Percentiles rank a stretch among this genome's conserved stretches.
phyloP scores from a whole-genome alignment of 2,888 invertebrate species.

The Gymnocheta viridis region DNA sequence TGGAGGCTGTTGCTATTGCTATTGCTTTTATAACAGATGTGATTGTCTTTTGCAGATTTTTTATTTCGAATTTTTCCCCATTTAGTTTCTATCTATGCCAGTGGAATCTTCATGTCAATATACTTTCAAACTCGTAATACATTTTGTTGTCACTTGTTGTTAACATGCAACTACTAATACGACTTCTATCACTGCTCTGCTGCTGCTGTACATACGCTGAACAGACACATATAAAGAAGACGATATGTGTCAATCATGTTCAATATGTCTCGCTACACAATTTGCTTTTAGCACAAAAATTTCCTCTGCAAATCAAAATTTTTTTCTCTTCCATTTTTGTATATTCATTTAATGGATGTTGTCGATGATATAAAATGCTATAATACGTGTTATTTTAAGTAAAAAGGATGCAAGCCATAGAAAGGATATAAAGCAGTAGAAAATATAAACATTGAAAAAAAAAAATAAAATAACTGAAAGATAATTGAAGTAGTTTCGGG shows the following conservation, averaged over 20 bases:
- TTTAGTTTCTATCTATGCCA: slow-evolving; percentile 43
- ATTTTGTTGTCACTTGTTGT: slow-evolving; percentile 63
- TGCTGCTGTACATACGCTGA: neutral
- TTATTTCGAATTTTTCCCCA: slow-evolving; percentile 1
- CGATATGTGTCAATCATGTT: slow-evolving; percentile 62
- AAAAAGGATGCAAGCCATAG: slow-evolving; percentile 40
- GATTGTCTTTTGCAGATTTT: slow-evolving; percentile 49
- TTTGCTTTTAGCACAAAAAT: slow-evolving; percentile 51
- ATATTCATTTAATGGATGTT: slow-evolving; percentile 50
- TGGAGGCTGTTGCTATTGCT: slow-evolving; percentile 12
- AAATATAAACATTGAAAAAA: neutral
- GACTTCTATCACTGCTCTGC: neutral
- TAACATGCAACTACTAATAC: slow-evolving; percentile 33
- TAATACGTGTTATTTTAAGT: slow-evolving; percentile 58
- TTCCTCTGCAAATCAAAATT: slow-evolving; percentile 24
- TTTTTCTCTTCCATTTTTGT: neutral
- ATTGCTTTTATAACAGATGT: slow-evolving; percentile 39
- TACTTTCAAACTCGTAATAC: slow-evolving; percentile 57
- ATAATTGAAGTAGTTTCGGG: slow-evolving; percentile 60
- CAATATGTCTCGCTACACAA: slow-evolving; percentile 55
- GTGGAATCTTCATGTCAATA: slow-evolving; percentile 64
- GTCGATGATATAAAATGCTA: slow-evolving; percentile 49
- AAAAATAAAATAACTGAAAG: slow-evolving; percentile 42
- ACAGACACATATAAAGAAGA: slow-evolving; percentile 1
- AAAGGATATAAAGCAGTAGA: neutral